Percentiles rank a stretch among this genome's conserved stretches.
Conservation (phyloP, 2,113 vertebrate genomes). For the Spermophilus dauricus region DNA sequence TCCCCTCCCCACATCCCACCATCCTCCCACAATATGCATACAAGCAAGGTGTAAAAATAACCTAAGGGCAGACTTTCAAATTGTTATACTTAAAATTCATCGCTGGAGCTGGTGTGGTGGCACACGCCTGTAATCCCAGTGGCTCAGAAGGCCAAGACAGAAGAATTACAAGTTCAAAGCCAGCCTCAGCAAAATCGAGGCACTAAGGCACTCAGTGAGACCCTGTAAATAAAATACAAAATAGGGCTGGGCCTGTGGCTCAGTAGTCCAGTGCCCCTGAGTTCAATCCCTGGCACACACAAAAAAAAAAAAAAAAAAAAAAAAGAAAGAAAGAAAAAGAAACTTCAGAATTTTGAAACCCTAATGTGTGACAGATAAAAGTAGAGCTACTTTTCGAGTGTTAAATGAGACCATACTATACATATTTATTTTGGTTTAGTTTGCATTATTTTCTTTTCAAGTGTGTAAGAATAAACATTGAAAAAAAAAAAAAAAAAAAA, state of each 20-base stretch:
- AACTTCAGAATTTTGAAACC: background rate
- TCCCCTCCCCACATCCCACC: background rate
- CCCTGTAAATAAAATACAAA: no score
- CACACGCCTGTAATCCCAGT: no score
- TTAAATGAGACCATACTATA: background rate
- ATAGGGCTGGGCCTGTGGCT: no score
- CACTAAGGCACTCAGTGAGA: no score
- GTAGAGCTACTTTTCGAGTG: background rate
- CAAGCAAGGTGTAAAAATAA: background rate
- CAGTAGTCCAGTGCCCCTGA: no score
- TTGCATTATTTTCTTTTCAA: constrained; percentile 24
- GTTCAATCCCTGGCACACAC: no score
- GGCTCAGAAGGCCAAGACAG: no score
- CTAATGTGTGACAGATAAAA: background rate
- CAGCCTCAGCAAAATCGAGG: no score
- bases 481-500: background rate
- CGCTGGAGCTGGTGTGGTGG: background rate
- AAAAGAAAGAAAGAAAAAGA: no score
- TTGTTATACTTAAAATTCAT: background rate
- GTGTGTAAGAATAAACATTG: background rate
- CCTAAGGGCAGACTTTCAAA: background rate
- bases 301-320: no score
- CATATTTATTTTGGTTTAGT: background rate
- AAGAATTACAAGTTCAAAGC: no score
- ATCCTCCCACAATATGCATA: background rate